Evolutionary conservation across 2,797 vertebrate species (phyloP), one percentile per base, ranked within the genome.

Genomic region (Sandelia bainsii): DNA sequence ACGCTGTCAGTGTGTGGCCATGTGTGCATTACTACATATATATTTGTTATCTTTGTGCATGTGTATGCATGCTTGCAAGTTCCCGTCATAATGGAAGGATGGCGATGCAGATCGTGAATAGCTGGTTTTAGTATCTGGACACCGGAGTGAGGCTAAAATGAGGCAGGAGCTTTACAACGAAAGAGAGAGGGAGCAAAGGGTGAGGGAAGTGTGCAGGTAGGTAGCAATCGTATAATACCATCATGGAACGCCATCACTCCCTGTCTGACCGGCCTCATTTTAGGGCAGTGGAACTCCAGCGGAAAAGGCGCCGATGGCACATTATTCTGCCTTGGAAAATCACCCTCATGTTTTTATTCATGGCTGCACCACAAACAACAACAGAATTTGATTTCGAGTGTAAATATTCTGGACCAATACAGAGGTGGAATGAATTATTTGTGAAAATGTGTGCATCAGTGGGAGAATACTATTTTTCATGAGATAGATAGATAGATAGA

Each of bases 291-390:
- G 77, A 89, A 81, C 82, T 85, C 80, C 68, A 78, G 81, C 81
- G 86, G 77, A 87, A 88, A 87, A 84, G 79, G 82, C 68, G 54
- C 85, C 87, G 82, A 87, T 87, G 83, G 88, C 81, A 87, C 77
- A 90, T 93, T 91, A 92, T 88, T 91, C 80, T 77, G 74, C 81
- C 81, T 85, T 64, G 72, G 84, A 90, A 93, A 92, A 93, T 89
- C 86, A 79, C 83, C 80, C 80, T 92, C 86, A 86, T 93, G 89
- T 91, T 93, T 93, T 93, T 91, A 92, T 92, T 93, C 91, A 93
- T 93, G 83, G 73, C 74, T 80, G 75, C 72, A 64, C 80, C 83
- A 83, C 88, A 92, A 93, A 93, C 90, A 92, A 89, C 87, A 93
- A 90, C 89, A 84, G 80, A 86, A 90, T 92, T 88, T 89, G 89